A percentile compares a stretch with the other conserved stretches of the same genome.
Conservation (phyloP, 1,140 invertebrate genomes). For the Drosophila miranda region DNA sequence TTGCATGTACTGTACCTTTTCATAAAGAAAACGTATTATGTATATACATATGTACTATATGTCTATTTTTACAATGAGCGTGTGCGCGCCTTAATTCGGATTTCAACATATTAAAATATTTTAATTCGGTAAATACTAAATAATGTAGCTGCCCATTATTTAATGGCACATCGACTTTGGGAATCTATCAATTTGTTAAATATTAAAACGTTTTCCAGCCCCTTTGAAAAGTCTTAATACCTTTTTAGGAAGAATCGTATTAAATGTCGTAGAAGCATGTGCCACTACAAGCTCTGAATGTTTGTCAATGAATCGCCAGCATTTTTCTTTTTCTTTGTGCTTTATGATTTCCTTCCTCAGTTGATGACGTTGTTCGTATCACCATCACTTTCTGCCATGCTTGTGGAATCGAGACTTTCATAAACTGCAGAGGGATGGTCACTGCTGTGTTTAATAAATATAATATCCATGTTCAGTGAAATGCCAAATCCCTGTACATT, state of each 20-base stretch:
- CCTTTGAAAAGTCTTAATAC: slow-evolving; percentile 71
- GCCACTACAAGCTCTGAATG: slow-evolving; percentile 33
- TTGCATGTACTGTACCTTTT: background rate
- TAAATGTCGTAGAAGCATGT: slow-evolving; percentile 37
- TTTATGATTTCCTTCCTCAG: background rate
- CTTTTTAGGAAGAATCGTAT: slow-evolving; percentile 37
- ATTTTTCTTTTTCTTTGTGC: too few relatives aligned
- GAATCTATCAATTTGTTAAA: slow-evolving; percentile 22
- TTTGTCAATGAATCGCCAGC: slow-evolving; percentile 37
- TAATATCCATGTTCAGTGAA: slow-evolving; percentile 2
- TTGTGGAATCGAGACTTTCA: slow-evolving; percentile 26
- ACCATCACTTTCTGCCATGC: slow-evolving; percentile 33
- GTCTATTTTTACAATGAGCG: slow-evolving; percentile 8
- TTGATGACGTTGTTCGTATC: slow-evolving; percentile 31
- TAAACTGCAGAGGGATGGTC: slow-evolving; percentile 27
- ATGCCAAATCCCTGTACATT: background rate
- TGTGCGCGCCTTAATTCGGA: background rate
- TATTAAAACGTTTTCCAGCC: slow-evolving; percentile 79
- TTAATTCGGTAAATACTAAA: background rate
- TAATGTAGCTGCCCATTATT: slow-evolving; percentile 1
- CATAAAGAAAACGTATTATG: background rate
- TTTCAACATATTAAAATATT: background rate
- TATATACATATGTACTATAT: slow-evolving; percentile 17
- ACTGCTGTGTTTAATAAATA: slow-evolving; percentile 15
- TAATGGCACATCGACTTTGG: background rate